Percentiles rank a stretch among this genome's conserved stretches.
These are phyloP conservation scores for Drepanosiphum platanoidis DNA, from an alignment of 2,888 invertebrate genomes.

Conservation along the genomic window DNA sequence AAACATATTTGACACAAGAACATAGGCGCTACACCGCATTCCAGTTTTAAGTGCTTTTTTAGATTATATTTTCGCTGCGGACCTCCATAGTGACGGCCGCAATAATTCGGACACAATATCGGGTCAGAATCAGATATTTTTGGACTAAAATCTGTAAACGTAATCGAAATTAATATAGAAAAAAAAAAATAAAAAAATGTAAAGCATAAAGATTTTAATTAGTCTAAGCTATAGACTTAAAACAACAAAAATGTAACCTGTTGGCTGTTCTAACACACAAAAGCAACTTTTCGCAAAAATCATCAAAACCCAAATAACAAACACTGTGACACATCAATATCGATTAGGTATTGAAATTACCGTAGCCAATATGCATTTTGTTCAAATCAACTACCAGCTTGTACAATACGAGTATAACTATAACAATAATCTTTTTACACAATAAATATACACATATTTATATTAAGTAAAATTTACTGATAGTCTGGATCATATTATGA, in stretches of 20 bases:
- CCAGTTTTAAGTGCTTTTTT: constrained; percentile 66
- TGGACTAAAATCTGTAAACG: not conserved
- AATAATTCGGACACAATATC: constrained; percentile 49
- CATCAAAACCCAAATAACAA: too few relatives aligned
- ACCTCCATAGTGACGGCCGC: constrained; percentile 64
- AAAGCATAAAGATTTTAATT: not conserved
- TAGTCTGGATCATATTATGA: too few relatives aligned
- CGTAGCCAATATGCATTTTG: too few relatives aligned
- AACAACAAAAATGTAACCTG: not conserved
- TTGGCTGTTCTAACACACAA: not conserved
- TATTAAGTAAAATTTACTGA: too few relatives aligned
- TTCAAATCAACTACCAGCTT: too few relatives aligned
- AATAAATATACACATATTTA: too few relatives aligned
- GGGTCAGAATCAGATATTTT: not conserved
- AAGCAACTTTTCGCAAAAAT: not conserved
- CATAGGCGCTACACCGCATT: constrained; percentile 74
- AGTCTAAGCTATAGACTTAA: not conserved
- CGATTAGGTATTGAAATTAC: too few relatives aligned
- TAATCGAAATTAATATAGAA: not conserved
- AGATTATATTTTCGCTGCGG: constrained; percentile 65
- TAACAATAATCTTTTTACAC: too few relatives aligned
- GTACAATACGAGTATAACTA: too few relatives aligned
- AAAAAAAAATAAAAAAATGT: too few relatives aligned
- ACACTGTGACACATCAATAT: too few relatives aligned
- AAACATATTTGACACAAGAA: constrained; percentile 80